Percentiles rank a stretch among this genome's conserved stretches.
These are phyloP conservation scores for Rhodeus uyekii DNA, from an alignment of 2,797 vertebrate species.

Conservation along the genomic window DNA sequence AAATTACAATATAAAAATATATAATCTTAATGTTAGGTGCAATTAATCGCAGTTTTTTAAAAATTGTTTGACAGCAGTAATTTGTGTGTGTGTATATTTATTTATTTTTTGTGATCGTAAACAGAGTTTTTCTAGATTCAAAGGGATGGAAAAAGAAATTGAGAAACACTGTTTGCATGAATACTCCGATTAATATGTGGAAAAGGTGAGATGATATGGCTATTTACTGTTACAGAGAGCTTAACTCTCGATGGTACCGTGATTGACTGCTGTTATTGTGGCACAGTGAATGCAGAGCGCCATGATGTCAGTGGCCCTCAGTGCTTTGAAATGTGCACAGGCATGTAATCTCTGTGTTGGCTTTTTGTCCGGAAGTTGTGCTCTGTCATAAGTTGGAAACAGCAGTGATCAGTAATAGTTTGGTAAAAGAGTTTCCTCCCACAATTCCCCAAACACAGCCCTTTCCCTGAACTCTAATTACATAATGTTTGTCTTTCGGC, in stretches of 20 bases:
- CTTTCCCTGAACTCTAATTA: conserved; percentile 30
- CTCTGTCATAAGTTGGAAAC: background rate
- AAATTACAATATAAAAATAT: no score
- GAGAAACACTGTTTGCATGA: background rate
- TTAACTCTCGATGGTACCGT: background rate
- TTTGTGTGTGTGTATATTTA: no score
- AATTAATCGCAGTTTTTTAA: no score
- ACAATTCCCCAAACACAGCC: conserved; percentile 10
- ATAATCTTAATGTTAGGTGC: no score
- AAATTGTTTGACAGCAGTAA: no score
- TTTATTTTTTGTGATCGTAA: no score
- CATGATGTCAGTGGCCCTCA: conserved; percentile 22
- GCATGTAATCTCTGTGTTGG: background rate
- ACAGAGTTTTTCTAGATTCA: background rate
- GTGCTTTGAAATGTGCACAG: conserved; percentile 8
- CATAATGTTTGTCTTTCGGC: conserved; percentile 50
- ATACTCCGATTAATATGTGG: background rate
- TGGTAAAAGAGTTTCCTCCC: conserved; percentile 13
- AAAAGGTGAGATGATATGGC: background rate
- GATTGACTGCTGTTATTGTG: conserved; percentile 14
- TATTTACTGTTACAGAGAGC: background rate
- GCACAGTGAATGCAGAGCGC: conserved; percentile 4
- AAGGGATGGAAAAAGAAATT: background rate
- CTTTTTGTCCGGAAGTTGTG: background rate
- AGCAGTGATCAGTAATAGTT: conserved; percentile 15